Percentiles rank a stretch among this genome's conserved stretches.
phyloP scores from a whole-genome alignment of 2,797 vertebrate species.

The Sebastiscus tertius region DNA sequence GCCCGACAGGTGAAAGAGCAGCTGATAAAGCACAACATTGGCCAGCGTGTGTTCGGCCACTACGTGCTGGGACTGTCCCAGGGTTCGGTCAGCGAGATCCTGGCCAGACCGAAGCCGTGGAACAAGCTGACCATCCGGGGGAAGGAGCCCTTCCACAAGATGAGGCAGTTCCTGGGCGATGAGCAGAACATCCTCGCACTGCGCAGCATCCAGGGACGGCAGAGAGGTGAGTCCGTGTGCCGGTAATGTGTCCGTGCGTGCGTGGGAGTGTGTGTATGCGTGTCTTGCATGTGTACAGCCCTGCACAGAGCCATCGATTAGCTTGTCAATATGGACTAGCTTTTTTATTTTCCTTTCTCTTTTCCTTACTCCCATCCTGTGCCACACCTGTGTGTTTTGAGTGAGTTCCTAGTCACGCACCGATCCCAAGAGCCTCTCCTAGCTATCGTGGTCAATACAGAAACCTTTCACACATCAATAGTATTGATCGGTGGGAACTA shows the following conservation, averaged over 20 bases:
- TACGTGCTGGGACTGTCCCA: conserved; percentile 97
- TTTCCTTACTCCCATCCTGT: conserved; percentile 64
- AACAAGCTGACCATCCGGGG: conserved; percentile 96
- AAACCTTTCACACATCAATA: conserved; percentile 84
- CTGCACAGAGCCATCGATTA: conserved; percentile 73
- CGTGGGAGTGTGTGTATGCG: conserved; percentile 37
- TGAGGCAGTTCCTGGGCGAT: conserved; percentile 97
- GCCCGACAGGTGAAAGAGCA: conserved; percentile 98
- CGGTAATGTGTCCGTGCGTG: conserved; percentile 21
- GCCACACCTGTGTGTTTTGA: conserved; percentile 79
- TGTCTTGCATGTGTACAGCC: conserved; percentile 50
- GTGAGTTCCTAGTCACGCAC: conserved; percentile 71
- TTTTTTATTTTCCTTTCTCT: conserved; percentile 73
- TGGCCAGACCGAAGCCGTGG: conserved; percentile 97
- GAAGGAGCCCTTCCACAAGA: conserved; percentile 98
- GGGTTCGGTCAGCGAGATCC: conserved; percentile 96
- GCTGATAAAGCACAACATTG: conserved; percentile 99
- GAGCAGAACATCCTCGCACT: conserved; percentile 97
- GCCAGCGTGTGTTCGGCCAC: conserved; percentile 96
- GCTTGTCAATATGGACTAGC: conserved; percentile 75
- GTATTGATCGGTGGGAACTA: conserved; percentile 72
- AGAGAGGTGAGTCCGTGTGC: conserved; percentile 88
- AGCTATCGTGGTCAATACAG: conserved; percentile 76
- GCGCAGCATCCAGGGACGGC: conserved; percentile 96
- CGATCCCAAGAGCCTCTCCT: conserved; percentile 73